Conservation (phyloP, 2,113 vertebrate species). For the Xenopus borealis region DNA sequence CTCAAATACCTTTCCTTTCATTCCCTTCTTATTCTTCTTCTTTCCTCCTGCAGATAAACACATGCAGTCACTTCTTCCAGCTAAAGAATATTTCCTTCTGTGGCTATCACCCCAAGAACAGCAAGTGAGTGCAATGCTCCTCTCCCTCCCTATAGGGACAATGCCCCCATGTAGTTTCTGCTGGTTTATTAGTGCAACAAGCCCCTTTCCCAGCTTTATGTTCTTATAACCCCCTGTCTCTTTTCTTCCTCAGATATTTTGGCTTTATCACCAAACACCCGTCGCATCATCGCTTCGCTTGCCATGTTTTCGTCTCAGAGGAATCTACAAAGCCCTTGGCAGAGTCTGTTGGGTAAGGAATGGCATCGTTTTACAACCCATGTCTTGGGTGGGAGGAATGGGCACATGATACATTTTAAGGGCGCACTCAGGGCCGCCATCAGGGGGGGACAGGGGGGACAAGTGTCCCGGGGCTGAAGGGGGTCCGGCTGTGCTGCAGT, state of each 20-base stretch:
- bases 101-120: slow-evolving; percentile 97
- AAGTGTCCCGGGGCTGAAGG: no score
- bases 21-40: no score
- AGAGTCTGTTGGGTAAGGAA: slow-evolving; percentile 86
- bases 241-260: slow-evolving; percentile 78
- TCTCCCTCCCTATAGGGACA: no score
- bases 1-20: no score
- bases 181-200: no score
- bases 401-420: no score
- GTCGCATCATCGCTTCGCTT: slow-evolving; percentile 96
- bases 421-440: no score
- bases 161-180: neutral
- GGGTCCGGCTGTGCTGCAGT: no score
- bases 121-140: slow-evolving; percentile 78
- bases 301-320: slow-evolving; percentile 95
- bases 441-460: no score
- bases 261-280: slow-evolving; percentile 98
- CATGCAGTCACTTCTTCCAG: slow-evolving; percentile 98
- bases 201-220: neutral
- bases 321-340: slow-evolving; percentile 91
- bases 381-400: no score
- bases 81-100: slow-evolving; percentile 98
- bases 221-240: neutral
- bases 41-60: slow-evolving; percentile 71
- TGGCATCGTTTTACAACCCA: neutral